Evolutionary conservation across 2,888 invertebrate species (phyloP), one percentile per base, ranked within the genome.

Genomic region (Boloria euphrosyne): DNA sequence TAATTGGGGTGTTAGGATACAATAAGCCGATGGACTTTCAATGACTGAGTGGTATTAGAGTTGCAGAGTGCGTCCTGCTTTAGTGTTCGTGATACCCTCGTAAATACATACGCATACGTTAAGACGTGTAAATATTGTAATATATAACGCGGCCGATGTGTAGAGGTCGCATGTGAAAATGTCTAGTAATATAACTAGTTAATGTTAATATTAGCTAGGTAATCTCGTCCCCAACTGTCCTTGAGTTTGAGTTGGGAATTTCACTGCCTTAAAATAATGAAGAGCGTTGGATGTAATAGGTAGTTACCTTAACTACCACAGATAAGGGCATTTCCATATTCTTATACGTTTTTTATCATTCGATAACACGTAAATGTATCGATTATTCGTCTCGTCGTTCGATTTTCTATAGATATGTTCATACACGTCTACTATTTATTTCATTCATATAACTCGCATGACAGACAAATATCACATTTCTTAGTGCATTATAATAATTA

Each of bases 191-290:
- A 90, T 87, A 81, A 89, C 88, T 86, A 89, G 86, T 86, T 91
- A 83, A 78, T 82, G 76, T 79, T 83, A 90, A 90, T 86, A 82
- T 91, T 91, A 92, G 92, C 92, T 91, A 92, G 91, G 89, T 90
- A 91, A 91, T 89, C 85, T 90, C 85, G 88, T 89, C 87, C 91
- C 92, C 91, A 89, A 91, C 92, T 87, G 85, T 88, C 89, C 90
- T 91, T 85, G 82, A 86, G 83, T 90, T 91, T 91, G 84, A 84
- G 91, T 91, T 92, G 92, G 92, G 90, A 88, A 89, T 92, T 88
- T 91, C 92, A 92, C 92, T 92, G 92, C 92, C 92, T 92, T 92
- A 92, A 90, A 89, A 79, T 90, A 86, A 87, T 88, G 82, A 85
- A 81, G 69, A 73, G 79, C 79, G 80, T 84, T 88, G 78, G 85